Evolutionary conservation across 2,797 vertebrate species (phyloP).

Genomic region (Ispidina lecontei): DNA sequence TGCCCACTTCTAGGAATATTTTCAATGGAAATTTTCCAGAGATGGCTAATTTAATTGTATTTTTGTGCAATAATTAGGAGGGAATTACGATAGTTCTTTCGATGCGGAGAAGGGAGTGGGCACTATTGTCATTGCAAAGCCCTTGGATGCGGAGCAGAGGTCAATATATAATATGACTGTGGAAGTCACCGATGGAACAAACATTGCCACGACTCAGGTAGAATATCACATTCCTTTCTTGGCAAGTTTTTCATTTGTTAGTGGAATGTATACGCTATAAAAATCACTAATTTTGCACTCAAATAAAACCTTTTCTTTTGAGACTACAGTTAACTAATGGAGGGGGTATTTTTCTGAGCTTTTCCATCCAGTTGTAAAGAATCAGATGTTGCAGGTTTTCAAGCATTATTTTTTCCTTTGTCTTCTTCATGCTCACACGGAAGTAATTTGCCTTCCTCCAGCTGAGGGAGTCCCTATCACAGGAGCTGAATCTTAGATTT

Average conservation of each 20-base stretch:
- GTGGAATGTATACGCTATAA: slow-evolving; percentile 34
- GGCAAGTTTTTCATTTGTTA: slow-evolving; percentile 32
- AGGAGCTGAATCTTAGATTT: not conserved
- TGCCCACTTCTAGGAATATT: slow-evolving; percentile 6
- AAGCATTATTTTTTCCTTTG: slow-evolving; percentile 17
- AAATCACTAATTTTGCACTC: slow-evolving; percentile 13
- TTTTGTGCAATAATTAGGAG: slow-evolving; percentile 82
- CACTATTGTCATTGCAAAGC: slow-evolving; percentile 92
- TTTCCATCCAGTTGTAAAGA: slow-evolving; percentile 26
- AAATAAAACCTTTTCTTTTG: not conserved
- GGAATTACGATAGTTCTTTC: slow-evolving; percentile 90
- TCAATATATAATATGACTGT: slow-evolving; percentile 92
- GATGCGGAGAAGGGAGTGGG: slow-evolving; percentile 91
- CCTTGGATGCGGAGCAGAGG: slow-evolving; percentile 92
- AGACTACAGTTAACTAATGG: not conserved
- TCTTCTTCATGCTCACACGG: not conserved
- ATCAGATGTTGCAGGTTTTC: not conserved
- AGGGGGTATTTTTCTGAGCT: slow-evolving; percentile 21
- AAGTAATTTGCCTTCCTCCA: slow-evolving; percentile 39
- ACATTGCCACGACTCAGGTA: slow-evolving; percentile 89
- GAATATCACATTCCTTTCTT: slow-evolving; percentile 36
- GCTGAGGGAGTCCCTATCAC: slow-evolving; percentile 1
- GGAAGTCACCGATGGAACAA: slow-evolving; percentile 91
- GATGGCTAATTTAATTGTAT: slow-evolving; percentile 75
- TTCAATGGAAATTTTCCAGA: slow-evolving; percentile 12